Base-by-base conservation (phyloP, 2,888 invertebrate genomes). In the Amblyteles armatorius region DNA sequence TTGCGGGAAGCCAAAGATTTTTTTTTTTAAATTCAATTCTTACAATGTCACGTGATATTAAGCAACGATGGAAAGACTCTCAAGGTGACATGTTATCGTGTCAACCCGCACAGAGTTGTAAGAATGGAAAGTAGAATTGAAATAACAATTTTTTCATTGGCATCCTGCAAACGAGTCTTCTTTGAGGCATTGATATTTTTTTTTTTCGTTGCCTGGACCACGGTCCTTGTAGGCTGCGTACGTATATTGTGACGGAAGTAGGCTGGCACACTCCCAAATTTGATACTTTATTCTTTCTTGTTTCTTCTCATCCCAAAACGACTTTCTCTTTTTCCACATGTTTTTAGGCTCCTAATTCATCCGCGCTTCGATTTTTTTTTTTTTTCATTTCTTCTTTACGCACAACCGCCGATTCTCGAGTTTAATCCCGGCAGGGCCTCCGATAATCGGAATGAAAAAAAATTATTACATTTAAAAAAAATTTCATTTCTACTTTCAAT, bases 191-290 rank as follows among this genome's bases (percentile, higher is more conserved):
- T 2, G 40, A 40, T 11, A 40, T 1, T 2, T 26, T 40, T 68
- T n/a, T 36, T 57, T 78, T 44, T 74, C 55, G 33, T 13, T 71
- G 22, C 55, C 11, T 67, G 73, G 22, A 52, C 60, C 81, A 52
- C 63, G 69, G 52, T 60, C 40, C 13, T 29, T n/a, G 40, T 3
- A 48, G 55, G 71, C 50, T n/a, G 9, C 26, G 52, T 77, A 50
- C 63, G 63, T 79, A 82, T 82, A 78, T 84, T 87, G 84, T 83
- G 86, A 86, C 84, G 84, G 86, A 87, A 86, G 84, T 87, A 50
- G 86, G 71, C 69, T 82, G 79, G 40, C 67, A 60, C 63, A 33
- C n/a, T 63, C 16, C 33, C 63, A n/a, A 63, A 5, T 33, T 63
- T 33, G 33, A 72, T 71, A 77, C 22, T 57, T 26, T 26, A 3